Evolutionary conservation across 2,797 vertebrate genomes (phyloP), one percentile per base, ranked within the genome.

Genomic region (Pelobates cultripes): DNA sequence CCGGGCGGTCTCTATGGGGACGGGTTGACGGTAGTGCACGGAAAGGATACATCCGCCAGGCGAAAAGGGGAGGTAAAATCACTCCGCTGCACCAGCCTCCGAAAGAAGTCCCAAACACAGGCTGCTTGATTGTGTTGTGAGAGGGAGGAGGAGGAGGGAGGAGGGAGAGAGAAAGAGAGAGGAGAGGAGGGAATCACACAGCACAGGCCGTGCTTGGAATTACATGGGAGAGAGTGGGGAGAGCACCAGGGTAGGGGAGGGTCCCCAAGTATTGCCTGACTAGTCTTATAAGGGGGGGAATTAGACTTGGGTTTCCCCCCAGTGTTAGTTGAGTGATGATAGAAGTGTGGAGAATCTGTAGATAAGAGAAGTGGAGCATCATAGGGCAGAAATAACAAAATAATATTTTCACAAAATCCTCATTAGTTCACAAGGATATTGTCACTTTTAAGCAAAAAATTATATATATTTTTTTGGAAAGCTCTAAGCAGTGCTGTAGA

Each of bases 1-100:
- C 77, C 82, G 67, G 82, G 82, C 72, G 77, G 82, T 83, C 82
- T 83, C 82, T 83, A 83, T 83, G 77, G 82, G 82, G 77, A 83
- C 77, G 67, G 67, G 77, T 72, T 79, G 77, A 83, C 82, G 79
- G 82, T 61, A 71, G 42, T 71, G 77, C 43, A 41, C 86, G 78
- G 28, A 70, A 67, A 43, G 51, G 76, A 81, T 85, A 51, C 70
- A 57, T 74, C 75, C 79, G 71, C 83, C 41, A 43, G 17, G 67
- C 61, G 40, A 63, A 3, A 61, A 51, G 41, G 15, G 15, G 4
- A 14, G 5, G 47, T 13, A 2, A 45, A 40, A 83, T 83, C 70
- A 83, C 82, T 83, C 82, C 82, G 82, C 75, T 41, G 78, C 79
- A 77, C 83, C 79, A 81, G 83, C 70, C 79, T 78, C 74, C 73